Base-by-base conservation (phyloP, 1,140 invertebrate genomes). In the Plodia interpunctella region DNA sequence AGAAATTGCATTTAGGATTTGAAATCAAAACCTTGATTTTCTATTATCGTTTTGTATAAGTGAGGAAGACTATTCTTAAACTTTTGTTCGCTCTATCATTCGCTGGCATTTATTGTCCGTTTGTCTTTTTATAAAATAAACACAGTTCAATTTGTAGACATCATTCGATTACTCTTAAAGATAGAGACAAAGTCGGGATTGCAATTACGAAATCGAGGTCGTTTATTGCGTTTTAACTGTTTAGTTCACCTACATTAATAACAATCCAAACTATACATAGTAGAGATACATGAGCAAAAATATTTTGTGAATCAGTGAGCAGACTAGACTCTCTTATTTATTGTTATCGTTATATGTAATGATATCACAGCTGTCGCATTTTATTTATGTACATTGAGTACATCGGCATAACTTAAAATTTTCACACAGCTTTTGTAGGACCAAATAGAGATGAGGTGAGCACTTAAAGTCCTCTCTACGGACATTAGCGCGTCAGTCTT, bases 101-200 rank as follows among this genome's bases (percentile, higher is more conserved):
- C 53, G 60, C 51, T 59, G 55, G 21, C 49, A 61, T 74, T 79
- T 74, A 85, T 78, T 76, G 76, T 73, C 61, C 62, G 63, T 67
- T 76, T 73, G 78, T 79, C n/a, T 80, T 81, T 79, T 2, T 6
- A 44, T 13, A 2, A 78, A 77, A 76, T 78, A 80, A 70, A 77
- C 70, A 74, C 69, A 75, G 77, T 66, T 69, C 75, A 83, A 81
- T 83, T 83, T 72, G 78, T 78, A 75, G 75, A 76, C 67, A 73
- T 75, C 70, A 68, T 61, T 71, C 63, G 78, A 78, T 80, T 66
- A 65, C 59, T 68, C 55, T 59, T 53, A 53, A 44, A 78, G 77
- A 80, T 83, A 53, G 20, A 78, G 76, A 80, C 80, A 83, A 65
- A 63, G 18, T 66, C 59, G 54, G 60, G 66, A 68, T 80, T 80